Percentiles rank a stretch among this genome's conserved stretches.
Conservation (phyloP, 2,797 vertebrate genomes). For the Chiloscyllium punctatum region DNA sequence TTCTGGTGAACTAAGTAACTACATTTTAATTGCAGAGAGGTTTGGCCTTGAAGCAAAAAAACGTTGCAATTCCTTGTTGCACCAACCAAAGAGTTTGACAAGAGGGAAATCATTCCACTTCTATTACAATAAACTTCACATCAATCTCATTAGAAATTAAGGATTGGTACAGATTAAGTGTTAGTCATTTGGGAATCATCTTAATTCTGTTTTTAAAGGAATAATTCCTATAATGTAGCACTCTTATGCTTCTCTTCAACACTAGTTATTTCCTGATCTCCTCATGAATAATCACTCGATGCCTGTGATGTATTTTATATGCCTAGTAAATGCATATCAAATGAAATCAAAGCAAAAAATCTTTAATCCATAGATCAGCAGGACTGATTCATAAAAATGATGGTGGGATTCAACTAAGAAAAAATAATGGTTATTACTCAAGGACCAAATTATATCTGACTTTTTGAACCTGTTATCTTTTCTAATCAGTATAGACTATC, state of each 20-base stretch:
- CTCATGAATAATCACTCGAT: background rate
- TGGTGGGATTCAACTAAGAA: background rate
- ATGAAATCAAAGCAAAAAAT: background rate
- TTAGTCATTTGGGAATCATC: constrained; percentile 19
- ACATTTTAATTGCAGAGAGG: no score
- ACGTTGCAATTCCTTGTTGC: no score
- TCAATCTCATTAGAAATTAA: no score
- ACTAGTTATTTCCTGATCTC: constrained; percentile 10
- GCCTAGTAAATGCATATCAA: background rate
- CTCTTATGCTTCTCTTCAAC: background rate
- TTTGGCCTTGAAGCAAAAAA: no score
- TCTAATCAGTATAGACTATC: background rate
- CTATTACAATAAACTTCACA: background rate
- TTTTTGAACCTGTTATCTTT: background rate
- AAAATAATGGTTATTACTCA: background rate
- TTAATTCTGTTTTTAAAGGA: no score
- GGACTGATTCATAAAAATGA: background rate
- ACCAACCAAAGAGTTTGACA: no score
- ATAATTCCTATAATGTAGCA: background rate
- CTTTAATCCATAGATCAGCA: background rate
- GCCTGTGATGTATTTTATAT: background rate
- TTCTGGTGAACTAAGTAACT: no score
- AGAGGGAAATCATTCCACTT: no score
- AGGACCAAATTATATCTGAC: background rate
- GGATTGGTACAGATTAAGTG: background rate